Evolutionary conservation across 2,797 vertebrate genomes (phyloP), one percentile per base, ranked within the genome.

Genomic region (Siniperca scherzeri): DNA sequence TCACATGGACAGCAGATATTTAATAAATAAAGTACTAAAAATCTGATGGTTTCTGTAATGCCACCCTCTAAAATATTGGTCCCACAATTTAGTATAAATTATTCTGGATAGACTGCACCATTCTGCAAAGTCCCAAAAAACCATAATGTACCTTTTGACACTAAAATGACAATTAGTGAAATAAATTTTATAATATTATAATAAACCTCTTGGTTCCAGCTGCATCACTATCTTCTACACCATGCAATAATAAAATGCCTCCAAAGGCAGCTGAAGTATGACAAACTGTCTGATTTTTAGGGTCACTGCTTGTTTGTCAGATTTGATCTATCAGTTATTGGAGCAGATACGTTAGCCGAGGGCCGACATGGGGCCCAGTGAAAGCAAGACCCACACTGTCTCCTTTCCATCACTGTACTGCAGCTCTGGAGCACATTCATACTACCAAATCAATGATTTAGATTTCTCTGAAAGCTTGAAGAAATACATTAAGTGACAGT

Each of bases 301-400:
- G 92, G 91, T 90, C 91, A 85, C 38, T 59, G 88, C 88, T 66
- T 25, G 33, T 85, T 79, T 85, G 90, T 91, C 81, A 80, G 69
- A 50, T 87, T 77, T 66, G 69, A 88, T 91, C 74, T 42, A 48
- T 92, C 90, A 86, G 59, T 83, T 40, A 42, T 55, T 62, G 42
- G 44, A 68, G 77, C 64, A 70, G 74, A 80, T 53, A 70, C 7
- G 33, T 64, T 72, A 33, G 57, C 62, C 8, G 7, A 73, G 69
- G 66, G 72, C 71, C 27, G 16, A n/a, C 44, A 6, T 27, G 66
- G 71, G 85, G 83, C 80, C 82, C 87, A 17, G 73, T 22, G 70
- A 62, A n/a, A 70, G 79, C 69, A 79, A 44, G 68, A 65, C 52
- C 17, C 48, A 4, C 48, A 52, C 27, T 8, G 1, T 30, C 33